Percentiles rank a stretch among this genome's conserved stretches.
phyloP scores from a whole-genome alignment of 2,113 vertebrate species.

The Cheilinus undulatus region DNA sequence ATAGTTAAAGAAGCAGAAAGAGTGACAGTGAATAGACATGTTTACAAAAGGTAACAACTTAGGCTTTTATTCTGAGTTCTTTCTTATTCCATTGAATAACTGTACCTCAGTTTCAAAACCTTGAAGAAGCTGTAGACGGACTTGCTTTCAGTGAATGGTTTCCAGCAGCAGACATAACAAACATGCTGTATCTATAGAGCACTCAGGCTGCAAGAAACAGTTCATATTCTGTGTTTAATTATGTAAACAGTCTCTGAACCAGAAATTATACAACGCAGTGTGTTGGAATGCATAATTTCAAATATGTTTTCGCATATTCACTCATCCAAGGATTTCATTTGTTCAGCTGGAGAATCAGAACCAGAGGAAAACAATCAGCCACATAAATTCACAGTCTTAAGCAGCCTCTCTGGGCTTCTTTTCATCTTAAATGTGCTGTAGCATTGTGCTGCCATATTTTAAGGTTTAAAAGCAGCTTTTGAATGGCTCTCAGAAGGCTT shows the following conservation, averaged over 20 bases:
- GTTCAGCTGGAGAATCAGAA: slow-evolving; percentile 41
- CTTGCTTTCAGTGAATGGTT: neutral
- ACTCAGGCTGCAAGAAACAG: neutral
- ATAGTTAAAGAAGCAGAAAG: neutral
- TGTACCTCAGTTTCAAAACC: neutral
- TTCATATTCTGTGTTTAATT: slow-evolving; percentile 22
- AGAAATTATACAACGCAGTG: slow-evolving; percentile 34
- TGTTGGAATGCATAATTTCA: slow-evolving; percentile 30
- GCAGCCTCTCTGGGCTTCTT: slow-evolving; percentile 10
- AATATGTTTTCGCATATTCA: slow-evolving; percentile 39
- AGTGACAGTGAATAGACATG: neutral
- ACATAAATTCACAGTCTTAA: slow-evolving; percentile 18
- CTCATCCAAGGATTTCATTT: slow-evolving; percentile 49
- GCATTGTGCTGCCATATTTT: slow-evolving; percentile 11
- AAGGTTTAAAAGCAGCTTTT: neutral
- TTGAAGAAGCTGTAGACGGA: too few relatives aligned
- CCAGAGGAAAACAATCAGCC: neutral
- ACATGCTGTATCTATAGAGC: neutral
- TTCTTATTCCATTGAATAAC: neutral
- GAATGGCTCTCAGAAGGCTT: neutral
- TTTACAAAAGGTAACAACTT: neutral
- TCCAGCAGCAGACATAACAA: neutral
- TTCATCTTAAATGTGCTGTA: slow-evolving; percentile 22
- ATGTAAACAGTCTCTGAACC: slow-evolving; percentile 30
- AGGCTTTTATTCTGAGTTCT: neutral